phyloP scores from a whole-genome alignment of 2,113 vertebrate species.

The Phalacrocorax brasilianus region DNA sequence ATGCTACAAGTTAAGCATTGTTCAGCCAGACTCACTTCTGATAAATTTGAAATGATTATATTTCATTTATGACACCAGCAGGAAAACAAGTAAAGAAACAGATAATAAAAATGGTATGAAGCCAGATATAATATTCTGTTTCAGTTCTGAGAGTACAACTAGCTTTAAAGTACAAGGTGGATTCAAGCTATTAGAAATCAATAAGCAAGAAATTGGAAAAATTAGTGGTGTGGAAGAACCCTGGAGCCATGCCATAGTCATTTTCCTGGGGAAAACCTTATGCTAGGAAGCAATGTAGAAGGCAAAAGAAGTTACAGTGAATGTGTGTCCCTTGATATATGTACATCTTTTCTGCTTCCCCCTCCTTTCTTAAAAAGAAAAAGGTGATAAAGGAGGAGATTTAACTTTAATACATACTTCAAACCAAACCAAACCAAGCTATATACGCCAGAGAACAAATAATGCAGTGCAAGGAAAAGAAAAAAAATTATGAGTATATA shows the following conservation, averaged over 20 bases:
- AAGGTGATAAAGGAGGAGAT: background rate
- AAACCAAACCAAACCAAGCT: background rate
- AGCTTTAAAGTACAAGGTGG: background rate
- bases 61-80: constrained; percentile 13
- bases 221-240: background rate
- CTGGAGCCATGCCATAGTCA: background rate
- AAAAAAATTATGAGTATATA: background rate
- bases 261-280: background rate
- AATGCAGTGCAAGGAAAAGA: background rate
- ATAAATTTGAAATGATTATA: background rate
- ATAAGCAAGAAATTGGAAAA: background rate
- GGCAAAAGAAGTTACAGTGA: background rate
- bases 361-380: background rate
- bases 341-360: background rate
- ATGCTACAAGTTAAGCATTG: background rate
- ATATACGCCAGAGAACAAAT: background rate
- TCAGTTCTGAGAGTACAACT: background rate
- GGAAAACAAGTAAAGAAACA: background rate
- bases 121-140: background rate
- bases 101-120: background rate
- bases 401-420: background rate
- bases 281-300: background rate
- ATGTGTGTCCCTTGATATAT: background rate
- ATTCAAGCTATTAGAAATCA: background rate
- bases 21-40: background rate